phyloP scores from a whole-genome alignment of 2,888 invertebrate genomes.

The Drosophila eohydei region DNA sequence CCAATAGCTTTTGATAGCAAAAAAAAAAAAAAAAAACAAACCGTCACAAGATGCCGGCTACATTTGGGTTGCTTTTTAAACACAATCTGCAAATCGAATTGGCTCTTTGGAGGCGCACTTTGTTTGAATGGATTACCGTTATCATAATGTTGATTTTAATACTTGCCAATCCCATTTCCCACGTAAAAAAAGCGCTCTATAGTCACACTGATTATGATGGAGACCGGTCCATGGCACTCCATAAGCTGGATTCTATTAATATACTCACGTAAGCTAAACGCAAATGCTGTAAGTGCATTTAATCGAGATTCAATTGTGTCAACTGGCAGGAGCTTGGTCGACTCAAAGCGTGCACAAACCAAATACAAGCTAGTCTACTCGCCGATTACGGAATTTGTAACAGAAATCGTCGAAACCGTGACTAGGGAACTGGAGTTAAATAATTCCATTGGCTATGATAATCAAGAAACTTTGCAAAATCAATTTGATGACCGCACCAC shows the following conservation, averaged over 20 bases:
- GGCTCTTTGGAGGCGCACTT: slow-evolving; percentile 48
- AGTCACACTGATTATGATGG: slow-evolving; percentile 27
- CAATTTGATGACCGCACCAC: slow-evolving; percentile 61
- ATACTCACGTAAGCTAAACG: slow-evolving; percentile 63
- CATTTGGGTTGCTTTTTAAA: slow-evolving; percentile 50
- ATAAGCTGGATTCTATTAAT: slow-evolving; percentile 53
- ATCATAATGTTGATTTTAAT: slow-evolving; percentile 55
- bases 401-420: slow-evolving; percentile 45
- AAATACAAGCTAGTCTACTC: slow-evolving; percentile 61
- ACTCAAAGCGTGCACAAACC: slow-evolving; percentile 54
- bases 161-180: slow-evolving; percentile 51
- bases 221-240: slow-evolving; percentile 30
- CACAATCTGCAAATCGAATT: slow-evolving; percentile 64
- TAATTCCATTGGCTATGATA: slow-evolving; percentile 32
- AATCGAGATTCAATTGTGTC: neutral
- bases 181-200: slow-evolving; percentile 50
- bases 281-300: neutral
- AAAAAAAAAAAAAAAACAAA: neutral
- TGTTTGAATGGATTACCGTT: slow-evolving; percentile 64
- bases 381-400: slow-evolving; percentile 43
- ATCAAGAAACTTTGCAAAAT: slow-evolving; percentile 41
- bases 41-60: slow-evolving; percentile 60
- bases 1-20: neutral
- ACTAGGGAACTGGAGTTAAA: slow-evolving; percentile 43
- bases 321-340: slow-evolving; percentile 31